Evolutionary conservation across 2,113 vertebrate species (phyloP), one percentile per base, ranked within the genome.

Genomic region (Hiodon alosoides): DNA sequence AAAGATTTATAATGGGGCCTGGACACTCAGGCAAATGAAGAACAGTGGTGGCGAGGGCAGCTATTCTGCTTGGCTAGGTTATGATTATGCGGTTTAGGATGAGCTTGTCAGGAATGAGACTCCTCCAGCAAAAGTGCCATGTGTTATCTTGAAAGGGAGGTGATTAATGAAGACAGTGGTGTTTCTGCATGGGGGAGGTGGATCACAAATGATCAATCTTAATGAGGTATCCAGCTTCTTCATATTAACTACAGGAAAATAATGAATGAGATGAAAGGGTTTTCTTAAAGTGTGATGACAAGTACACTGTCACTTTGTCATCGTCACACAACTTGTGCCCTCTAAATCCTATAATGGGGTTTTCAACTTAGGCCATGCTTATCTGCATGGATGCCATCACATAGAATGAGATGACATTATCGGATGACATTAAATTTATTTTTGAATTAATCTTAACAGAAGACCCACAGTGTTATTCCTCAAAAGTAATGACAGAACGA

Each of bases 161-260:
- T 90, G 89, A 90, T 90, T 92, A 89, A 92, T 90, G 89, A 80
- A 81, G 84, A 79, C 60, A 67, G 75, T 1, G 81, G 71, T 7
- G 74, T 78, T 84, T 79, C 77, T 83, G 85, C 81, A 80, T 17
- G 79, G 84, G 79, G 84, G 82, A 86, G 84, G 85, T 79, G 84
- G 85, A 77, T 77, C 67, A 82, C 76, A 77, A 81, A 83, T 87
- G 88, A 91, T 92, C 89, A 89, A 88, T 92, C 89, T 90, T 90
- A 91, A 91, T 91, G 89, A 91, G 88, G 86, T 89, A 85, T 88
- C 83, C 87, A 48, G 82, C 82, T 77, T 86, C 85, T 82, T 72
- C 77, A 77, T 86, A 87, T 90, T 89, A 90, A 89, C 87, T 83
- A 85, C 77, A 81, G 81, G 76, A 74, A 81, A 76, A 76, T 83